Evolutionary conservation across 64 coral and sea anemone species (phyloP), one percentile per base, ranked within the genome.

Genomic region (Acropora yongei): DNA sequence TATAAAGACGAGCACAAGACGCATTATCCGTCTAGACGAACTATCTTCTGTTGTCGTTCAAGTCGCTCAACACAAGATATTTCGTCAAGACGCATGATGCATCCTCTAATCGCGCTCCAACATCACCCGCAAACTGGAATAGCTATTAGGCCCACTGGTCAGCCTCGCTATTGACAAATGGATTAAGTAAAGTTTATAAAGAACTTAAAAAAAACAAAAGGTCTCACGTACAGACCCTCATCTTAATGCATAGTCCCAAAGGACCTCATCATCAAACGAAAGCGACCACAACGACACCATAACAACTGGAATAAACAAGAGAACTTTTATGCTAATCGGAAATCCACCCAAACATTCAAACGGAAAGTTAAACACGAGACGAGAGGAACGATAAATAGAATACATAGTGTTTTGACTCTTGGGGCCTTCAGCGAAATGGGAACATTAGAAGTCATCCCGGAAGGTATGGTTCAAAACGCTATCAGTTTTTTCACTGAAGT

Each of bases 291-390:
- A 49, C 16, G 82, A 85, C 63, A 65, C 65, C 82, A 85, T 85
- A 85, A 85, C 82, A 85, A 72, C 82, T 72, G 30, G 63, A 85
- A 85, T 72, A 69, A 85, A 85, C 82, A 85, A 85, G 72, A 45
- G 16, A 43, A 71, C 46, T 85, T 85, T 72, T 55, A 85, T 72
- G 82, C 43, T 85, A 85, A 85, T 85, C 43, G 6, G 17, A 1
- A 17, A 72, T 48, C 44, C 43, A 5, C 7, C 40, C 8, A 6
- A 85, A 20, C 69, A 69, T 45, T 85, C 44, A 49, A 85, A 85
- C 61, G 18, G 82, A 68, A 71, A 69, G 72, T 45, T 48, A 47
- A 47, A 18, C 14, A 5, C 13, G 3, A 17, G 0, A 10, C 30
- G 30, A 30, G 30, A 30, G 30, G 75, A 6, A 6, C 4, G 6